phyloP scores from a whole-genome alignment of 2,797 vertebrate genomes.

The Labroides dimidiatus region DNA sequence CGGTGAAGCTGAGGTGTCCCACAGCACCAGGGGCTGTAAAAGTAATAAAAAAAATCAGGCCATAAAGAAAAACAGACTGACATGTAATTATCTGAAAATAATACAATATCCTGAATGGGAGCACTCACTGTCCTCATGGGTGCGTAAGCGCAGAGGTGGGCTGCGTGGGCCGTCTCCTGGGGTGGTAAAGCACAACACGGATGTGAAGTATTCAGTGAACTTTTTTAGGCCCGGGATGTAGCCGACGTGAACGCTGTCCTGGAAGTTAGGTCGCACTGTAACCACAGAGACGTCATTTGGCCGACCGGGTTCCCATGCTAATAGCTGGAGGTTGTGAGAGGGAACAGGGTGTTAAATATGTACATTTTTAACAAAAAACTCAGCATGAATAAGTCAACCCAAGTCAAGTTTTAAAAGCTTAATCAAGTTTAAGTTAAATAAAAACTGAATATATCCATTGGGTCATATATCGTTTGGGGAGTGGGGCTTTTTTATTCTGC shows the following conservation, averaged over 20 bases:
- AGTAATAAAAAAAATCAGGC: constrained; percentile 14
- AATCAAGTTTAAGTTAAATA: neutral
- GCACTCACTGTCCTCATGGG: constrained; percentile 96
- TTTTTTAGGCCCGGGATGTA: constrained; percentile 91
- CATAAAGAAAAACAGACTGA: constrained; percentile 11
- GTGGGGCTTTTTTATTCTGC: constrained; percentile 28
- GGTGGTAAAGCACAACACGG: constrained; percentile 96
- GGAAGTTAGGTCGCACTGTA: constrained; percentile 95
- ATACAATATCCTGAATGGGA: neutral
- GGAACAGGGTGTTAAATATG: neutral
- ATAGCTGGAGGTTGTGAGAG: constrained; percentile 81
- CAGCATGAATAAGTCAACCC: rapidly evolving
- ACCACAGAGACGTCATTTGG: constrained; percentile 89
- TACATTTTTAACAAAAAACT: neutral
- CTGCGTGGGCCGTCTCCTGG: constrained; percentile 96
- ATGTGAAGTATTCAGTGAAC: constrained; percentile 92
- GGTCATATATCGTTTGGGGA: neutral
- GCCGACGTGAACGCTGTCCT: constrained; percentile 93
- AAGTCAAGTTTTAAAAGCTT: neutral
- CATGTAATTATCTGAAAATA: constrained; percentile 23
- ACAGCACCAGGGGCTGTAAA: constrained; percentile 92
- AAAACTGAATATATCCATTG: neutral
- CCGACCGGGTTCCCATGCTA: constrained; percentile 91
- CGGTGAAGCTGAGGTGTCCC: constrained; percentile 96
- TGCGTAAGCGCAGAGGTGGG: constrained; percentile 88